Evolutionary conservation across 1,140 invertebrate genomes (phyloP), one percentile per base, ranked within the genome.

Genomic region (Lycorma delicatula): DNA sequence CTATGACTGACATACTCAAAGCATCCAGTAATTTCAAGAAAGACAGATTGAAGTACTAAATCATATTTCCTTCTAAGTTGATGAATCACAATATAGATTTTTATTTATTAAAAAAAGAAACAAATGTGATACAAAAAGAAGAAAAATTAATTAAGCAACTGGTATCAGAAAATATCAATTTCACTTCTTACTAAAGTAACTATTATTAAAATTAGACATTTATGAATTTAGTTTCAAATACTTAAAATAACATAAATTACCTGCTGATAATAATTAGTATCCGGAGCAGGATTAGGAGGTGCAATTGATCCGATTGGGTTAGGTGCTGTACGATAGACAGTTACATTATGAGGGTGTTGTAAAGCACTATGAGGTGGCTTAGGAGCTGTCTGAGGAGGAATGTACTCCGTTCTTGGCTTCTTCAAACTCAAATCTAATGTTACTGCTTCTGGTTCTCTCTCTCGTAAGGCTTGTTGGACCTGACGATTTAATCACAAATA

Each of bases 341-440:
- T 44, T 47, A 73, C 72, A 5, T 71, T 59, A 47, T 74, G 74
- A 4, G 70, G 63, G 59, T 74, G 72, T 51, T n/a, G n/a, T n/a
- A n/a, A n/a, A n/a, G n/a, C n/a, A n/a, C n/a, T n/a, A n/a, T n/a
- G n/a, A n/a, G 72, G 74, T 13, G 11, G 58, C 54, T 16, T 55
- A 57, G 56, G 20, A 36, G 38, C 11, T 50, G 60, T n/a, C n/a
- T n/a, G n/a, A n/a, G n/a, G n/a, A n/a, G 56, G 55, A 47, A 54
- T 58, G n/a, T 46, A 54, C 49, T 56, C 54, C 22, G 46, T 56
- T 18, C 85, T 70, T 2, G 84, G 83, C 63, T 89, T 85, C 67
- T 91, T 92, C 16, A 91, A 84, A 65, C 86, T 89, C 31, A 92
- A 69, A 68, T 92, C 88, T 0, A 92, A 72, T 0, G 88, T 86